Evolutionary conservation across 2,797 vertebrate genomes (phyloP).

Genomic region (Siniperca undulata): DNA sequence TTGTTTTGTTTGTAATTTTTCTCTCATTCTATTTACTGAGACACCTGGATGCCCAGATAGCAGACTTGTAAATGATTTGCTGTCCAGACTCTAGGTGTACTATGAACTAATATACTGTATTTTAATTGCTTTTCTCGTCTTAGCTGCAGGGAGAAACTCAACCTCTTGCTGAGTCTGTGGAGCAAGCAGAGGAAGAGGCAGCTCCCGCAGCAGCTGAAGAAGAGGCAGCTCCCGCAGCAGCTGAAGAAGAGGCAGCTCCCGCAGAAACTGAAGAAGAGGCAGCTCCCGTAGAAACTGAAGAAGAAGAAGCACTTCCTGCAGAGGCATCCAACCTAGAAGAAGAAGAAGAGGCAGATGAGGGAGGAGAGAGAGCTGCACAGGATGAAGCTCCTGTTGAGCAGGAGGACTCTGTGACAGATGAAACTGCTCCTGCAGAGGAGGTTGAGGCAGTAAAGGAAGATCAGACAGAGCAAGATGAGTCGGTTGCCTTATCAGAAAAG

Average conservation of each 20-base stretch:
- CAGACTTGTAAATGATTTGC: neutral
- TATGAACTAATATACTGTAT: constrained; percentile 16
- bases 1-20: constrained; percentile 1
- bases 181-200: constrained; percentile 32
- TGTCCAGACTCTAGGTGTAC: neutral
- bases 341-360: neutral
- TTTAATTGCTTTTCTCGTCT: constrained; percentile 22
- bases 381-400: constrained; percentile 49
- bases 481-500: constrained; percentile 15
- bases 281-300: constrained; percentile 14
- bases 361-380: constrained; percentile 22
- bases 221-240: constrained; percentile 18
- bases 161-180: constrained; percentile 33
- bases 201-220: constrained; percentile 20
- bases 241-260: constrained; percentile 29
- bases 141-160: constrained; percentile 55
- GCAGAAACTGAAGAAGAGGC: constrained; percentile 37
- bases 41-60: neutral
- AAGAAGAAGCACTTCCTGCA: constrained; percentile 13
- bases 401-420: constrained; percentile 43
- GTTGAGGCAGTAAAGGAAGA: constrained; percentile 28
- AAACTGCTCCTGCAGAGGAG: constrained; percentile 49
- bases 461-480: constrained; percentile 34
- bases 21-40: neutral
- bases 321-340: neutral